Evolutionary conservation across 2,888 invertebrate genomes (phyloP), one percentile per base, ranked within the genome.

Genomic region (Platycheirus albimanus): DNA sequence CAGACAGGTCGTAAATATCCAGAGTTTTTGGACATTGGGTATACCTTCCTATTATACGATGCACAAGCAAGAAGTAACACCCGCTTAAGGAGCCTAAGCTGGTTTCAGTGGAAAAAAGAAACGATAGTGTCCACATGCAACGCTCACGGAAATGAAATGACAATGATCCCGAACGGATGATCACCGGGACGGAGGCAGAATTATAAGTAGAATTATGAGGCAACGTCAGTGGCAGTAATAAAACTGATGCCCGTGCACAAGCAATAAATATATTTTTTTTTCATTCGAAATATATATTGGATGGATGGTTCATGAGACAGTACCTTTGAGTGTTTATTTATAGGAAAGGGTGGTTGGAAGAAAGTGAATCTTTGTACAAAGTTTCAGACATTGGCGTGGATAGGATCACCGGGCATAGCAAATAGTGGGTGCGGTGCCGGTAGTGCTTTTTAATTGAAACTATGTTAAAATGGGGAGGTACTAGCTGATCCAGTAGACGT

Each of bases 141-240:
- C 41, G 63, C 83, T 83, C 72, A 83, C 83, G 83, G 83, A 83
- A 83, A 83, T 78, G 78, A 64, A 83, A 69, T 78, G 78, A 83
- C 78, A 77, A 64, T 83, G 78, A 72, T 67, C 67, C 72, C 72
- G 45, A 78, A 83, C 78, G 72, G 72, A 78, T 78, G 78, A 83
- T 81, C 81, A 78, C 24, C 8, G 13, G 33, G 56, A 83, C 83
- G 72, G 45, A 49, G 67, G 8, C 56, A 64, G 83, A 83, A 83
- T 83, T 67, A 78, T 41, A 83, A 83, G 78, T 83, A 52, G 72
- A 83, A 72, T 78, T 83, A 83, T 72, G 78, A 72, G 67, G 41
- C 56, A 56, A 52, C 72, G 67, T 52, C 83, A 69, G 72, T 83
- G 83, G 67, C 83, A 83, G 83, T 69, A 83, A 83, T 83, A 78